Conservation (phyloP, 2,888 invertebrate genomes). For the Dryobotodes eremita region DNA sequence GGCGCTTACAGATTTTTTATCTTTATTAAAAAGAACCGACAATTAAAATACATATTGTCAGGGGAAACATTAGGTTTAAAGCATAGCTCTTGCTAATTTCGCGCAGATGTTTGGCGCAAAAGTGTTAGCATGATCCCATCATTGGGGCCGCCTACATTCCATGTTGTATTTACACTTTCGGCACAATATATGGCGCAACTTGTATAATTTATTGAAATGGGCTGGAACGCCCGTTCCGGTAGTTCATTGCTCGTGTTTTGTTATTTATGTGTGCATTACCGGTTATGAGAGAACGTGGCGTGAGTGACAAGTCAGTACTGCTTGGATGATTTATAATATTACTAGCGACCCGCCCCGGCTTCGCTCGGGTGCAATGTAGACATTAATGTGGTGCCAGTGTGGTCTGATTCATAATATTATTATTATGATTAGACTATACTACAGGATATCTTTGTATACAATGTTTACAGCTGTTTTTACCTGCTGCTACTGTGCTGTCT, state of each 20-base stretch:
- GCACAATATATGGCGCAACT: constrained; percentile 28
- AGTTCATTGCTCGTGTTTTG: constrained; percentile 24
- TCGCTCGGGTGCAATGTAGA: no score
- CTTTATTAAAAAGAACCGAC: no score
- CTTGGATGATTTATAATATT: constrained; percentile 4
- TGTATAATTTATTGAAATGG: constrained; percentile 43
- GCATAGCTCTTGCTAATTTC: constrained; percentile 43
- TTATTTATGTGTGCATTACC: constrained; percentile 39
- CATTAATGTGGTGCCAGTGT: no score
- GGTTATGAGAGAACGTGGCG: constrained; percentile 7
- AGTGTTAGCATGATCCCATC: constrained; percentile 41
- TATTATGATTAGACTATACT: no score
- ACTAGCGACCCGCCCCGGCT: no score
- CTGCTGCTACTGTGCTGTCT: no score
- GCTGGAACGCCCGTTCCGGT: constrained; percentile 26
- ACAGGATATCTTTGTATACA: no score
- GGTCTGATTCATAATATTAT: no score
- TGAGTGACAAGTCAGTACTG: constrained; percentile 4
- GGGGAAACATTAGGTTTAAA: constrained; percentile 22
- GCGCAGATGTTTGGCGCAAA: constrained; percentile 70
- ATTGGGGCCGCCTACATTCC: constrained; percentile 60
- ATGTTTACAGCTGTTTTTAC: no score
- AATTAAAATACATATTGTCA: constrained; percentile 6
- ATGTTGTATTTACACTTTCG: constrained; percentile 45
- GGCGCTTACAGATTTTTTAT: no score